These are phyloP conservation scores for Elmis aenea DNA, from an alignment of 2,888 invertebrate genomes.

Conservation along the genomic window DNA sequence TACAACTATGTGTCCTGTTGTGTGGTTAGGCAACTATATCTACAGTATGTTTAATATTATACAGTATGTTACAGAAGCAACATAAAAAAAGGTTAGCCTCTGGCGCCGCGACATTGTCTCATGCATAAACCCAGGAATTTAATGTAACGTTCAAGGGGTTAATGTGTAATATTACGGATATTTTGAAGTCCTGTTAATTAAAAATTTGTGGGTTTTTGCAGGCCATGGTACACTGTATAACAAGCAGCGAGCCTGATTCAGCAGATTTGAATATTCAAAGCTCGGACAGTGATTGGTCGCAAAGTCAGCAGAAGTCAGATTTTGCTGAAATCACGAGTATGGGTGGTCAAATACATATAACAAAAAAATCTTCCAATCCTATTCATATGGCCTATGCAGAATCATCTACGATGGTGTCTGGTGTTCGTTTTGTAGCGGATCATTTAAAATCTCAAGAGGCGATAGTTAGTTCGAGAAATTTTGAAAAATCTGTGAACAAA, in stretches of 20 bases:
- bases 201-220: no score
- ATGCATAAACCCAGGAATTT: no score
- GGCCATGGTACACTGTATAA: constrained; percentile 84
- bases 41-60: no score
- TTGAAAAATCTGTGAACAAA: constrained; percentile 39
- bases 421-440: constrained; percentile 39
- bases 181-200: no score
- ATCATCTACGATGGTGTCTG: constrained; percentile 40
- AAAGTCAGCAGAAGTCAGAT: constrained; percentile 33
- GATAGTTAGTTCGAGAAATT: constrained; percentile 40
- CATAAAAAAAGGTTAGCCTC: no score
- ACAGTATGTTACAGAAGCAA: no score
- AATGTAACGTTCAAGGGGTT: no score
- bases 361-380: constrained; percentile 35
- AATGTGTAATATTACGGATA: no score
- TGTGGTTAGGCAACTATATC: no score
- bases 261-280: constrained; percentile 45
- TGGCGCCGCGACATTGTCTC: no score
- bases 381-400: constrained; percentile 42
- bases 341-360: constrained; percentile 29
- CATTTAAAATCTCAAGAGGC: constrained; percentile 36
- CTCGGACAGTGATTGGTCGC: constrained; percentile 40
- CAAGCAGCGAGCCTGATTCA: constrained; percentile 77
- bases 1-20: no score
- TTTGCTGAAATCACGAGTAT: constrained; percentile 35